Evolutionary conservation across 2,888 invertebrate species (phyloP).

Genomic region (Eupelmus urozonus): DNA sequence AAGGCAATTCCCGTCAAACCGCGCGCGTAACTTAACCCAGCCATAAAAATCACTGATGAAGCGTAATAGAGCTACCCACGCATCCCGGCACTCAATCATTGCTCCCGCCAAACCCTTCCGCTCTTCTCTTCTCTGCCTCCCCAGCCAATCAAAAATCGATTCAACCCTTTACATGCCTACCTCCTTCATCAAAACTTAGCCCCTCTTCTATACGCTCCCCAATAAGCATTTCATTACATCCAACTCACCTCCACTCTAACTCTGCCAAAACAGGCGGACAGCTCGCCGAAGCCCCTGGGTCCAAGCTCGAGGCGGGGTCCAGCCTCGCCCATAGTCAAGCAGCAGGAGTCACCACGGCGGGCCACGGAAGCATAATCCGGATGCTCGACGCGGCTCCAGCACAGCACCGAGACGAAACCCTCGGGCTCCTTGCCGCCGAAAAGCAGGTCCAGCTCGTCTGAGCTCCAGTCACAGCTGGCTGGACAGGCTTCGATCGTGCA

Average conservation of each 20-base stretch:
- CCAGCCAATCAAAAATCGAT: no score
- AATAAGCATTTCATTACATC: background rate
- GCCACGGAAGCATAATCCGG: conserved; percentile 79
- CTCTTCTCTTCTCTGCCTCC: no score
- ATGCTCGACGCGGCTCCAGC: conserved; percentile 77
- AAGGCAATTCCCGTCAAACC: no score
- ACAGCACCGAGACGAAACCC: conserved; percentile 71
- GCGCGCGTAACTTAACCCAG: no score
- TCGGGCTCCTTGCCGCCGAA: conserved; percentile 6
- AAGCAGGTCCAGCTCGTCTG: conserved; percentile 66
- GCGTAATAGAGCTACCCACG: no score
- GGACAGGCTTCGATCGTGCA: conserved; percentile 66
- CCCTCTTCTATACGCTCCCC: background rate
- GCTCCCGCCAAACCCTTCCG: no score
- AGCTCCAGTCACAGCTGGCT: conserved; percentile 69
- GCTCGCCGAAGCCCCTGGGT: background rate
- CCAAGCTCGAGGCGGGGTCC: background rate
- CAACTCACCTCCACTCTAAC: background rate
- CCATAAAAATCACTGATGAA: no score
- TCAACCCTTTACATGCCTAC: no score
- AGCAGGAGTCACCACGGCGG: conserved; percentile 71
- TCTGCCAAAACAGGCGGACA: background rate
- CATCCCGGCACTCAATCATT: no score
- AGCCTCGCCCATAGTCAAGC: conserved; percentile 61
- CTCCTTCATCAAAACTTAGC: background rate